Evolutionary conservation across 2,888 invertebrate genomes (phyloP), one percentile per base, ranked within the genome.

Genomic region (Serripes groenlandicus): DNA sequence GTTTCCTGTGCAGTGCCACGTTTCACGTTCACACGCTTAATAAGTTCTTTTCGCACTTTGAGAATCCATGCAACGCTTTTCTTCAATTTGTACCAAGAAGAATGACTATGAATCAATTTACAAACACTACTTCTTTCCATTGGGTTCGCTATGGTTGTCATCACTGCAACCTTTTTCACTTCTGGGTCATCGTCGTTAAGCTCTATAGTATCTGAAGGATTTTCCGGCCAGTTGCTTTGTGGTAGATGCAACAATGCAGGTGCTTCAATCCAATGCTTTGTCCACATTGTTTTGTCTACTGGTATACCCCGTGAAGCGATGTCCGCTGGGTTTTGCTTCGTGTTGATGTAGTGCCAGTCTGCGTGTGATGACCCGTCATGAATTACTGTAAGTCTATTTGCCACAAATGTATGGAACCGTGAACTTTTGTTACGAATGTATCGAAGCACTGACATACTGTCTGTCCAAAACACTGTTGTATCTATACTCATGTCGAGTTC

Each of bases 251-350:
- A 52, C 26, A 74, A 80, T 2, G 28, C 30, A 21, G 75, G 70
- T 28, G 64, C 70, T 0, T 18, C 34, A n/a, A 70, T 62, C 68
- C 75, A 69, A 26, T 30, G 37, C n/a, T n/a, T n/a, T n/a, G n/a
- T n/a, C n/a, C n/a, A n/a, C n/a, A n/a, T n/a, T n/a, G n/a, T n/a
- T n/a, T n/a, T n/a, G n/a, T n/a, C n/a, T n/a, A n/a, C n/a, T n/a
- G n/a, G n/a, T n/a, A n/a, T n/a, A 9, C 75, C 75, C 49, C 87
- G 62, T 9, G 85, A 87, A 3, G 79, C 80, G 23, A 70, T 64
- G 32, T 87, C 86, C n/a, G 88, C 86, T 18, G 83, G 85, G 28
- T 88, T 87, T 3, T 69, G 30, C 9, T 74, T 34, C 1, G 88
- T 71, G 5, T 70, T 18, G 9, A 87, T 70, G 58, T 87, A 74